Base-by-base conservation (phyloP, 2,888 invertebrate species). In the Octonoba sinensis region DNA sequence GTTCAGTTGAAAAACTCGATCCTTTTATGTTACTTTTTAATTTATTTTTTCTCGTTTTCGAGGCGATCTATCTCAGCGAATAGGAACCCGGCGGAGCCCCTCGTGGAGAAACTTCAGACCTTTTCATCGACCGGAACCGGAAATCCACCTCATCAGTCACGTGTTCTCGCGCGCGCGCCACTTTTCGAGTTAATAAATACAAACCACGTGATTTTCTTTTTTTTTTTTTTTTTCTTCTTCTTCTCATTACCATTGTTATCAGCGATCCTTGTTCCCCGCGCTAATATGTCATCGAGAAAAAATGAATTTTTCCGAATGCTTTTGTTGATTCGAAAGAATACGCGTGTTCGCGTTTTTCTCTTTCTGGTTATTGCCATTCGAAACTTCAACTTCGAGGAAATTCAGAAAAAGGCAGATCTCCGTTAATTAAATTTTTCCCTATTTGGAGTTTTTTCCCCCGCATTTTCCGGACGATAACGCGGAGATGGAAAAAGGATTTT, bases 91-190 rank as follows among this genome's bases (percentile, higher is more conserved):
- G 24, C 49, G 16, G 44, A 62, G 20, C 47, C 72, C 36, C 78
- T 79, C 72, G 78, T 79, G 72, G 66, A 62, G 59, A 57, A 65
- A 73, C 57, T 81, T 69, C 59, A 24, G 57, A 56, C 36, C 71
- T 56, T 66, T 71, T 66, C 78, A 72, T 44, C 27, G 24, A 69
- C 73, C 79, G 79, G 79, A 81, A 81, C 24, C 79, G 79, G 79
- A 81, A 81, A 73, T 81, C 69, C 73, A 81, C 79, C 73, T 81
- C 79, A 81, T 81, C 79, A 81, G 66, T 81, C 79, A 81, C 67
- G 49, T 66, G 64, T 24, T 60, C 36, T 36, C 36, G 36, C 36
- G 36, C 36, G 51, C 60, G 56, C 64, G 36, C 60, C 67, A 54
- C 60, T 77, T 77, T 60, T 70, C 54, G 24, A 44, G 47, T 66